A percentile compares a stretch with the other conserved stretches of the same genome.
Evolutionary conservation across 2,797 vertebrate species (phyloP).

Genomic region (Macroramphosus scolopax): DNA sequence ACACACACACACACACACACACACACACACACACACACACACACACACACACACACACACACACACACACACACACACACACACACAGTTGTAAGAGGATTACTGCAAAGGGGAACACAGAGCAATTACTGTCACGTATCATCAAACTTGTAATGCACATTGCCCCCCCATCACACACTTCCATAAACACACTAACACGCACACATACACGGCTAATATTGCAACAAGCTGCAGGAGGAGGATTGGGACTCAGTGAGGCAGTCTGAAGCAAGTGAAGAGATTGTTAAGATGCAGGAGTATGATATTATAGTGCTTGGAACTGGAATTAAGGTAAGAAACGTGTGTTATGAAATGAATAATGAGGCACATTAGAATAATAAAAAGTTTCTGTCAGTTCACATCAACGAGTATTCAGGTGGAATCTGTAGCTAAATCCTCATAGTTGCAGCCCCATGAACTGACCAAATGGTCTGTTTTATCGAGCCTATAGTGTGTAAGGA

Average conservation of each 20-base stretch:
- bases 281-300: slow-evolving; percentile 73
- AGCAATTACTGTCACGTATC: slow-evolving; percentile 54
- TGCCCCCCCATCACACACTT: slow-evolving; percentile 3
- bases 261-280: neutral
- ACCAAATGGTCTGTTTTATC: too few relatives aligned
- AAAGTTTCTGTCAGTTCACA: neutral
- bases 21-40: slow-evolving; percentile 11
- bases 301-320: slow-evolving; percentile 82
- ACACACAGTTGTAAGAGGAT: slow-evolving; percentile 63
- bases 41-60: slow-evolving; percentile 23
- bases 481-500: too few relatives aligned
- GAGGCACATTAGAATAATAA: too few relatives aligned
- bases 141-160: slow-evolving; percentile 19
- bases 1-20: slow-evolving; percentile 11
- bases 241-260: neutral
- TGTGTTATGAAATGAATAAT: neutral
- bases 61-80: neutral
- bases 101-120: slow-evolving; percentile 56
- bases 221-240: slow-evolving; percentile 5
- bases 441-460: too few relatives aligned
- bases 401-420: too few relatives aligned
- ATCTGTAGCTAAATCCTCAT: too few relatives aligned
- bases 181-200: neutral
- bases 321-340: slow-evolving; percentile 76
- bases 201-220: slow-evolving; percentile 3